phyloP scores from a whole-genome alignment of 2,113 vertebrate species.

The Anser cygnoides region DNA sequence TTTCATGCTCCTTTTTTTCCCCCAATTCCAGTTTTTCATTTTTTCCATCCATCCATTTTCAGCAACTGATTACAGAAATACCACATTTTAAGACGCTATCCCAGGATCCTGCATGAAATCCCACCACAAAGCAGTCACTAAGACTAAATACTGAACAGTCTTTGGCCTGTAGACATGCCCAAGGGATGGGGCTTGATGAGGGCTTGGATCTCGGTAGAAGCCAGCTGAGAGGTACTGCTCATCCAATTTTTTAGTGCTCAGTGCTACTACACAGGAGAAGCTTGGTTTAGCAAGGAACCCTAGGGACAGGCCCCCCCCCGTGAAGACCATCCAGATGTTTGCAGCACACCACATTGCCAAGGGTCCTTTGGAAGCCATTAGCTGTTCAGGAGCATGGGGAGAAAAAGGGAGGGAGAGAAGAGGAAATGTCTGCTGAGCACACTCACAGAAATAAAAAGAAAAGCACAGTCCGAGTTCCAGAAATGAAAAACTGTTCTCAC shows the following conservation, averaged over 20 bases:
- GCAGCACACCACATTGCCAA: accelerated
- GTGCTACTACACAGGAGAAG: not conserved
- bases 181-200: not conserved
- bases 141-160: not conserved
- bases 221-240: not conserved
- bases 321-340: not conserved
- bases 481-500: constrained; percentile 11
- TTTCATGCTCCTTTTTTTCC: accelerated
- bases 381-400: not conserved
- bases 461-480: not conserved
- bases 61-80: not conserved
- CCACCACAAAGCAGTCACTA: not conserved
- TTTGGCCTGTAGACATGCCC: not conserved
- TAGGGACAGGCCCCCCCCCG: not conserved
- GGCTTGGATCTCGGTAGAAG: not conserved
- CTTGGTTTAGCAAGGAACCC: not conserved
- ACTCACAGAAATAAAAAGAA: not conserved
- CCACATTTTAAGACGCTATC: not conserved
- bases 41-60: not conserved
- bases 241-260: not conserved
- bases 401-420: not conserved
- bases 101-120: not conserved
- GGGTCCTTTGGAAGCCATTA: not conserved
- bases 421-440: not conserved
- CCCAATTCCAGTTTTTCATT: not conserved